A percentile compares a stretch with the other conserved stretches of the same genome.
Evolutionary conservation across 2,888 invertebrate genomes (phyloP).

Genomic region (Acanthosepion lycidas): DNA sequence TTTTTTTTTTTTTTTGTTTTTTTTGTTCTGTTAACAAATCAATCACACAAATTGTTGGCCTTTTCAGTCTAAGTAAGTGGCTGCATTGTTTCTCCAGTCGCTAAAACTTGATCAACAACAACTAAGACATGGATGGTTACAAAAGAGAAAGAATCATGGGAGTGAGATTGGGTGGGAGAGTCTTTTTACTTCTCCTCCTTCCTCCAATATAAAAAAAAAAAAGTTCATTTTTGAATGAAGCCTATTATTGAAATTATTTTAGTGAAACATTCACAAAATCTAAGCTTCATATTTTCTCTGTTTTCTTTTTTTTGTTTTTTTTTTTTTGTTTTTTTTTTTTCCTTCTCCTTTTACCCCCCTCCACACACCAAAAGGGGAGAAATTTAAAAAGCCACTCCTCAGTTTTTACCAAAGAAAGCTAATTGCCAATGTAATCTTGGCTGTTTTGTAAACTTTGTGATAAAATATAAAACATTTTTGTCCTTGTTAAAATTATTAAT

Average conservation of each 20-base stretch:
- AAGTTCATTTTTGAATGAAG: background rate
- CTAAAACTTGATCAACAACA: background rate
- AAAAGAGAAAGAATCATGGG: background rate
- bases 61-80: background rate
- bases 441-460: conserved; percentile 21
- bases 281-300: background rate
- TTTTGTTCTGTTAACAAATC: background rate
- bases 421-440: conserved; percentile 10
- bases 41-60: background rate
- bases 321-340: background rate
- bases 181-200: background rate
- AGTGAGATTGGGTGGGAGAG: background rate
- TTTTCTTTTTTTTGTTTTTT: background rate
- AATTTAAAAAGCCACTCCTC: conserved; percentile 17
- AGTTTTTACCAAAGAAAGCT: background rate
- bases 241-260: conserved; percentile 1
- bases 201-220: background rate
- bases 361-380: background rate
- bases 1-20: background rate
- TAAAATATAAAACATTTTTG: conserved; percentile 33
- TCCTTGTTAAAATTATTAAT: conserved; percentile 9
- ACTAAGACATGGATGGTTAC: background rate
- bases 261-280: conserved; percentile 33
- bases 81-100: background rate
- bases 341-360: background rate